A percentile compares a stretch with the other conserved stretches of the same genome.
These are phyloP conservation scores for Criorhina ranunculi DNA, from an alignment of 2,888 invertebrate genomes.

Conservation along the genomic window DNA sequence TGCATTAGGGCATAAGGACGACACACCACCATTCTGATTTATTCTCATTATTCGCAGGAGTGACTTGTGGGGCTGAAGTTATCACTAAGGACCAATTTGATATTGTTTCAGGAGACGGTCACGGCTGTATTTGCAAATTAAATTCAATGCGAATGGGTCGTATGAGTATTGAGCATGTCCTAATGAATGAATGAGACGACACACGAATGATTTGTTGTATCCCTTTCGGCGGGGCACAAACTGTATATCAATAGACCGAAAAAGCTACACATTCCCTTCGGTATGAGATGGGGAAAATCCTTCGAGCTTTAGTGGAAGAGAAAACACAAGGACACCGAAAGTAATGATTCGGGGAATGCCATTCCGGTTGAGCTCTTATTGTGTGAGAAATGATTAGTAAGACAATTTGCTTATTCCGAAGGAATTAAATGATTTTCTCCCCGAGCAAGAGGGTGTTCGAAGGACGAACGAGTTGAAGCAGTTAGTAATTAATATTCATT, in stretches of 20 bases:
- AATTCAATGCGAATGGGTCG: conserved; percentile 34
- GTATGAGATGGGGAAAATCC: conserved; percentile 13
- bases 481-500: conserved; percentile 68
- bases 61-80: conserved; percentile 33
- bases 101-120: conserved; percentile 36
- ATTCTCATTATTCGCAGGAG: conserved; percentile 47
- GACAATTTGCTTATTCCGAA: conserved; percentile 64
- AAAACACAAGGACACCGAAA: background rate
- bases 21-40: conserved; percentile 56
- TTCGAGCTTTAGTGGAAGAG: conserved; percentile 13
- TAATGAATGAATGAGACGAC: conserved; percentile 60
- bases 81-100: conserved; percentile 68
- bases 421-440: conserved; percentile 57
- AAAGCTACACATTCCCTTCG: conserved; percentile 9
- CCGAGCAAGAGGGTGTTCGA: no score
- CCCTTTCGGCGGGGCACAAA: conserved; percentile 25
- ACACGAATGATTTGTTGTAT: conserved; percentile 69
- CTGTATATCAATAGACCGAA: conserved; percentile 33
- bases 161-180: conserved; percentile 53
- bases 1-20: conserved; percentile 57
- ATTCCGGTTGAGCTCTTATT: conserved; percentile 44
- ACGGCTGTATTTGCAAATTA: conserved; percentile 57
- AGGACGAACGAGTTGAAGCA: conserved; percentile 29
- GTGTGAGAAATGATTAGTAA: conserved; percentile 70
- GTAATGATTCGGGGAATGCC: conserved; percentile 35